These are phyloP conservation scores for Melieria omissa DNA, from an alignment of 2,888 invertebrate species.

Conservation along the genomic window DNA sequence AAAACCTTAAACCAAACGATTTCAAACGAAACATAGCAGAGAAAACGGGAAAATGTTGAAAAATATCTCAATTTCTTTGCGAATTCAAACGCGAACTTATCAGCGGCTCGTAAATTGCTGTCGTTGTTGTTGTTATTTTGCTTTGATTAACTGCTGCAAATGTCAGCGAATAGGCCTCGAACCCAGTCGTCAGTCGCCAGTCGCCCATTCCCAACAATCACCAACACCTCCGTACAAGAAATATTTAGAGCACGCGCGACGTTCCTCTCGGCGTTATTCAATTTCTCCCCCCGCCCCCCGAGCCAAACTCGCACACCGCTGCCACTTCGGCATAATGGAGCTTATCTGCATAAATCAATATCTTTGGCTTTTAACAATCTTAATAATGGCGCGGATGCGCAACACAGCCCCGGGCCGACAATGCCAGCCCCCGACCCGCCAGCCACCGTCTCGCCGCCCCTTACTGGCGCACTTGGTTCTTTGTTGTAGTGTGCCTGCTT, in stretches of 20 bases:
- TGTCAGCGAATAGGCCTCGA: not conserved
- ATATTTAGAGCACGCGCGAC: not conserved
- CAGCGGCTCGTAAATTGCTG: not conserved
- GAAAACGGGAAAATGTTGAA: no score
- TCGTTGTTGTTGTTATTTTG: conserved; percentile 16
- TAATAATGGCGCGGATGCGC: conserved; percentile 45
- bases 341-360: conserved; percentile 65
- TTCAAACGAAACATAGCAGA: no score
- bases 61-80: no score
- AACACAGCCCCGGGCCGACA: no score
- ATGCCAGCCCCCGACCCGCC: no score
- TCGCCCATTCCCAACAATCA: not conserved
- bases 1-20: no score
- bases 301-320: not conserved
- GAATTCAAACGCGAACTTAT: no score
- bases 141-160: conserved; percentile 28
- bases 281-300: not conserved
- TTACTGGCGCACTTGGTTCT: not conserved
- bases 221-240: not conserved
- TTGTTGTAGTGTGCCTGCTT: conserved; percentile 1
- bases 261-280: conserved; percentile 9
- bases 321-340: conserved; percentile 47
- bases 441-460: not conserved
- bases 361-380: conserved; percentile 53
- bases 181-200: not conserved